Base-by-base conservation (phyloP, 2,888 invertebrate genomes). In the Mythimna lalbum region DNA sequence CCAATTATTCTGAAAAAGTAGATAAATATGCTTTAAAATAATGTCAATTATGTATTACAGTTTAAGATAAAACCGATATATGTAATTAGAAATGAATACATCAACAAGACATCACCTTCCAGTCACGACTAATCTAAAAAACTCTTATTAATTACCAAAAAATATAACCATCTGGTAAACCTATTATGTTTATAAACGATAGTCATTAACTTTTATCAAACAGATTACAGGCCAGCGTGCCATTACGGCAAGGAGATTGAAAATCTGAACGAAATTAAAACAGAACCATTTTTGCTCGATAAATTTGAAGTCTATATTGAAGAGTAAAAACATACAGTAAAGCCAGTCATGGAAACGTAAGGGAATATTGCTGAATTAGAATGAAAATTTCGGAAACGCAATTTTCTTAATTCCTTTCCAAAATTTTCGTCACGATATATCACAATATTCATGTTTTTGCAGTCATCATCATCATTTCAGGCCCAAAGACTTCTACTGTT, bases 221-320 rank as follows among this genome's bases (percentile, higher is more conserved):
- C 68, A 75, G 66, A 82, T 84, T 82, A 82, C 62, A 68, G 61
- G 55, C 60, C 57, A 57, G 68, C 61, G 66, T 49, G 67, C 64
- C 72, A 79, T 81, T 83, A 83, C 68, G 73, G 65, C 80, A 67
- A 65, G 77, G 61, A 83, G 81, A 85, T 84, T 84, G 83, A 83
- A 83, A 83, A 85, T 60, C 73, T 69, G 73, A 78, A 77, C 69
- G 76, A 83, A 85, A 85, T 81, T 84, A 84, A 82, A 83, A 74
- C 70, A 69, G 69, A 80, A 78, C 73, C 84, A 72, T 71, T 77
- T 43, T 69, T 75, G 50, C 36, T 33, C 61, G 61, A 73, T 76
- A 73, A 56, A 73, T 73, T 76, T 63, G 62, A 78, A 57, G 57
- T 59, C 39, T 53, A n/a, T 55, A 49, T 17, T 33, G 10, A 0